These are phyloP conservation scores for Melinaea marsaeus DNA, from an alignment of 2,888 invertebrate species.

Conservation along the genomic window DNA sequence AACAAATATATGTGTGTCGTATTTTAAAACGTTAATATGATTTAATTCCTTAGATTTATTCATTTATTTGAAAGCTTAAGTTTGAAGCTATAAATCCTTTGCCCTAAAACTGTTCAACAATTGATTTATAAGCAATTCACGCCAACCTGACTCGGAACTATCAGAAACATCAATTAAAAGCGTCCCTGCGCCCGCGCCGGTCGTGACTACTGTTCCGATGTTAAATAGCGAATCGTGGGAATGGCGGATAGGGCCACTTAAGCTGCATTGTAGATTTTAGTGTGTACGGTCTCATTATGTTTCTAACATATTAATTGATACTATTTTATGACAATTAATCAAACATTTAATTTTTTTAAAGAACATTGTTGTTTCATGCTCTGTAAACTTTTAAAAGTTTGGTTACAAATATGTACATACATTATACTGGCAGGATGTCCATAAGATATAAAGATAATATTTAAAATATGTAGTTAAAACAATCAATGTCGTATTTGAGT, in stretches of 20 bases:
- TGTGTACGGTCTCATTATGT: neutral
- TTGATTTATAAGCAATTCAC: slow-evolving; percentile 28
- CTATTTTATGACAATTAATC: no score
- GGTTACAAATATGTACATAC: no score
- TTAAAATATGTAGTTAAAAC: slow-evolving; percentile 4
- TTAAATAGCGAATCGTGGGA: slow-evolving; percentile 44
- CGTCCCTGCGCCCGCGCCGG: slow-evolving; percentile 29
- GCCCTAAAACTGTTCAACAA: slow-evolving; percentile 18
- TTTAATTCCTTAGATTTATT: neutral
- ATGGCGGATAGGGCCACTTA: slow-evolving; percentile 30
- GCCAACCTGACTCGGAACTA: slow-evolving; percentile 22
- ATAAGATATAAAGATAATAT: neutral
- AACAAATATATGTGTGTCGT: slow-evolving; percentile 11
- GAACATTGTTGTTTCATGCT: no score
- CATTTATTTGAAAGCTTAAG: neutral
- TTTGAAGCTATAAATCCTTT: slow-evolving; percentile 6
- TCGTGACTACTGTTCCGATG: slow-evolving; percentile 46
- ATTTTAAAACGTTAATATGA: slow-evolving; percentile 12
- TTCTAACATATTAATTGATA: no score
- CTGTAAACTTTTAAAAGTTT: no score
- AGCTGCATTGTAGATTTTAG: slow-evolving; percentile 16
- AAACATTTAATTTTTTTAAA: no score
- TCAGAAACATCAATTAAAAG: slow-evolving; percentile 36
- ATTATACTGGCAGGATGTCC: neutral
- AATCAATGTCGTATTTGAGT: neutral